Evolutionary conservation across 2,113 vertebrate genomes (phyloP), one percentile per base, ranked within the genome.

Genomic region (Camelus dromedarius): DNA sequence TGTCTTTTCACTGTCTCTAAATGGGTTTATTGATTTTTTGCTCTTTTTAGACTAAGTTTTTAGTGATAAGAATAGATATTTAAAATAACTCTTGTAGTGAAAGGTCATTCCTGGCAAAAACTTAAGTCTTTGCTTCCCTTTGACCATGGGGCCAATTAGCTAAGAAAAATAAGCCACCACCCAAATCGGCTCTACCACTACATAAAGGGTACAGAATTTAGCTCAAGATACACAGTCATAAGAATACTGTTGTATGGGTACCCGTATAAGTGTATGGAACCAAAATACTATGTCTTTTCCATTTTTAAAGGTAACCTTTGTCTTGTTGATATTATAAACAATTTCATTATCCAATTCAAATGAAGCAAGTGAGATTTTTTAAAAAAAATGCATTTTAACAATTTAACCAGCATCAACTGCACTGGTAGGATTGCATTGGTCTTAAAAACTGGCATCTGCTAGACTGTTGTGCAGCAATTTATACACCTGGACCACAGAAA

Each of bases 11-110:
- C 13, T 15, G 32, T 58, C 11, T 18, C 60, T 87, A 83, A 91
- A 54, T 79, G 24, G 26, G 26, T 32, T 58, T 92, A 86, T 66
- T 86, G 46, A 89, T 86, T 95, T 93, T 35, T 82, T 19, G 28
- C 16, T 92, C 20, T 32, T 86, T 70, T 81, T 46, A 81, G 46
- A 89, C 19, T 80, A 60, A 58, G 19, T 66, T 26, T 52, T 92
- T 77, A 30, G 46, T 70, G 32, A 70, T 94, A 86, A 90, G 26
- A 90, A 92, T 73, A 82, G 48, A 58, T 16, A 83, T 89, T 76
- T 76, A 60, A 95, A 86, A 85, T 94, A 58, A 94, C 67, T 79
- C 32, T 76, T 60, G 15, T 60, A 93, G 35, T 60, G 35, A 94
- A 92, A 77, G 11, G 11, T 72, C 15, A 48, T 76, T 76, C 26